These are phyloP conservation scores for Pomatorhinus ruficollis DNA, from an alignment of 2,113 vertebrate genomes.

Conservation along the genomic window DNA sequence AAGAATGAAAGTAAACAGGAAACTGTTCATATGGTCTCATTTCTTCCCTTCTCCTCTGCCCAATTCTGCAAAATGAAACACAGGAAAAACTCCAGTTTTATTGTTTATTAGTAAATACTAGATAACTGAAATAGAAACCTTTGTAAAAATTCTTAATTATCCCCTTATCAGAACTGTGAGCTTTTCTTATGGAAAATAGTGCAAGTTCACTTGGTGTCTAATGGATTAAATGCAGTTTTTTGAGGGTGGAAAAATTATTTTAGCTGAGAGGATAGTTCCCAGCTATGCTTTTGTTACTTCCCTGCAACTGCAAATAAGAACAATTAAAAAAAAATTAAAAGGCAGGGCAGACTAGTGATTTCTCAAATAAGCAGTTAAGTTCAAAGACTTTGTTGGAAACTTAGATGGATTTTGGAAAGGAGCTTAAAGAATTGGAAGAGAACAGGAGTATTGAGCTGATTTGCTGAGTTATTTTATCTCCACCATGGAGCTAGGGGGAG, in stretches of 20 bases:
- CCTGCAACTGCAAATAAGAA: background rate
- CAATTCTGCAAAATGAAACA: background rate
- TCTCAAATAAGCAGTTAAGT: background rate
- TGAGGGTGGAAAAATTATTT: background rate
- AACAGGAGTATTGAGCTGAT: background rate
- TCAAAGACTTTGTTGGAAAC: background rate
- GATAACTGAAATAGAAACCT: background rate
- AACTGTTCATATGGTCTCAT: background rate
- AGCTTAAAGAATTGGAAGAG: background rate
- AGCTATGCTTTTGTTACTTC: background rate
- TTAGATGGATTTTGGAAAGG: background rate
- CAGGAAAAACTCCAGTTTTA: background rate
- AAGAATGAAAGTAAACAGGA: background rate
- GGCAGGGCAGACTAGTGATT: background rate
- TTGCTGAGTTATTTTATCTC: background rate
- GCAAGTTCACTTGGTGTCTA: background rate
- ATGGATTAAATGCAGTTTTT: background rate
- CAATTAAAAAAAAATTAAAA: background rate
- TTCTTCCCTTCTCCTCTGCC: background rate
- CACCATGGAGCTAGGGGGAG: background rate
- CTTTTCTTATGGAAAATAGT: background rate
- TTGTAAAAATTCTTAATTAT: background rate
- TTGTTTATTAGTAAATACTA: background rate
- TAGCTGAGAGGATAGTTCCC: background rate
- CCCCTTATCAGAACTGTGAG: background rate